Conservation (phyloP, 2,113 vertebrate genomes). For the Lepidiolamprologus cunningtoni region DNA sequence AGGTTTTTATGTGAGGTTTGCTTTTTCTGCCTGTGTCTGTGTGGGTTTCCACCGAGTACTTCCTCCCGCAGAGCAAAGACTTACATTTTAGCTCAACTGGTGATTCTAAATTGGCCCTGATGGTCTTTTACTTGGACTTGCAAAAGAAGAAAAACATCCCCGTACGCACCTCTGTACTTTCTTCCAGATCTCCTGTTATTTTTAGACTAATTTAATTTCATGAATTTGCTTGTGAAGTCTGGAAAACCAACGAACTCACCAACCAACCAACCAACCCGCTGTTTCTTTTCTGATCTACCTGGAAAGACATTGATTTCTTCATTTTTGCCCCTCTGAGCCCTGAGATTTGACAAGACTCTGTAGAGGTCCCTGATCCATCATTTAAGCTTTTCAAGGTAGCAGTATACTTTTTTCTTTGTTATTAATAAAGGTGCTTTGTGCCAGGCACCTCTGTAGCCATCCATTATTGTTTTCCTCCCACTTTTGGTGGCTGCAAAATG, state of each 20-base stretch:
- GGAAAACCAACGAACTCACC: background rate
- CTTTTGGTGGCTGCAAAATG: background rate
- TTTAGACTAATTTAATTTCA: background rate
- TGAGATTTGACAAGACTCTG: background rate
- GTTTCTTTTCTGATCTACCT: background rate
- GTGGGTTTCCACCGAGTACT: background rate
- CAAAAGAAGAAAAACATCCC: background rate
- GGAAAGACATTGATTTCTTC: background rate
- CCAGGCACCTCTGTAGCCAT: background rate
- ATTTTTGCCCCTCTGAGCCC: background rate
- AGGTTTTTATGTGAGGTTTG: background rate
- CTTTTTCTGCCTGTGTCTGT: background rate
- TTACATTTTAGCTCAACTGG: background rate
- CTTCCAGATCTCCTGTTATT: background rate
- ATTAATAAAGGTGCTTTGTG: background rate
- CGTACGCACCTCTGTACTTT: background rate
- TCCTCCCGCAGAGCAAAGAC: background rate
- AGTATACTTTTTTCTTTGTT: background rate
- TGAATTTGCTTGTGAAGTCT: background rate
- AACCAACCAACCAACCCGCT: background rate
- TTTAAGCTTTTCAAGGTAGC: background rate
- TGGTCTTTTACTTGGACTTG: background rate
- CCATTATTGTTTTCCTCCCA: background rate
- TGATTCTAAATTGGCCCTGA: background rate
- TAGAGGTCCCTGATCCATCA: background rate